Conservation (phyloP, 2,888 invertebrate genomes). For the Thymelicus sylvestris region DNA sequence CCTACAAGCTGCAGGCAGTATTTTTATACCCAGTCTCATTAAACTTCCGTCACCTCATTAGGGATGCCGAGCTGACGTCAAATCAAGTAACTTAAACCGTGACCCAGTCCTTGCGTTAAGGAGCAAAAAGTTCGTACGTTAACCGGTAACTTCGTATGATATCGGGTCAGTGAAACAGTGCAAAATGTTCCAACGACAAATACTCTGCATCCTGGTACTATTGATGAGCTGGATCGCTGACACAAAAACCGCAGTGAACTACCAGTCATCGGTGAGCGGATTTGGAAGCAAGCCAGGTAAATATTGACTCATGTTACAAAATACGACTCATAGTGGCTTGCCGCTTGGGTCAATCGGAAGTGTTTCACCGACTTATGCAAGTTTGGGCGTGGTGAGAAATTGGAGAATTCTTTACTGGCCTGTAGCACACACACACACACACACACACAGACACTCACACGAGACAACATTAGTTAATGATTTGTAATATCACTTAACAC, state of each 20-base stretch:
- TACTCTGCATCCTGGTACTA: constrained; percentile 58
- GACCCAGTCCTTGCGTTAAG: constrained; percentile 31
- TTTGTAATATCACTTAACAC: no score
- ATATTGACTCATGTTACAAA: constrained; percentile 1
- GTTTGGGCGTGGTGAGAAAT: no score
- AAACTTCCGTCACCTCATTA: constrained; percentile 54
- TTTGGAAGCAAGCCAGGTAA: constrained; percentile 68
- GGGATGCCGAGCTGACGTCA: constrained; percentile 32
- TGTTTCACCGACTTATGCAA: no score
- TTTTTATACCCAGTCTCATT: constrained; percentile 32
- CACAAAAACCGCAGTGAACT: constrained; percentile 64
- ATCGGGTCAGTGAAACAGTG: constrained; percentile 20
- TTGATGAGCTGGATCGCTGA: constrained; percentile 68
- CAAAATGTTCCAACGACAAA: constrained; percentile 65
- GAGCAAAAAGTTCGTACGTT: constrained; percentile 36
- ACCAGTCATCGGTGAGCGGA: constrained; percentile 57
- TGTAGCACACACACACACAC: no score
- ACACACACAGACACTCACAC: no score
- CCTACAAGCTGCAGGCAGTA: neutral
- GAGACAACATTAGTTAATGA: no score
- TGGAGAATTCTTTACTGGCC: no score
- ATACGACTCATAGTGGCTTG: neutral
- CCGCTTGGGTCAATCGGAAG: no score
- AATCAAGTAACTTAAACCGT: constrained; percentile 23
- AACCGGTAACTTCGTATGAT: neutral